Base-by-base conservation (phyloP, 2,888 invertebrate species). In the Drosophila gaucha region DNA sequence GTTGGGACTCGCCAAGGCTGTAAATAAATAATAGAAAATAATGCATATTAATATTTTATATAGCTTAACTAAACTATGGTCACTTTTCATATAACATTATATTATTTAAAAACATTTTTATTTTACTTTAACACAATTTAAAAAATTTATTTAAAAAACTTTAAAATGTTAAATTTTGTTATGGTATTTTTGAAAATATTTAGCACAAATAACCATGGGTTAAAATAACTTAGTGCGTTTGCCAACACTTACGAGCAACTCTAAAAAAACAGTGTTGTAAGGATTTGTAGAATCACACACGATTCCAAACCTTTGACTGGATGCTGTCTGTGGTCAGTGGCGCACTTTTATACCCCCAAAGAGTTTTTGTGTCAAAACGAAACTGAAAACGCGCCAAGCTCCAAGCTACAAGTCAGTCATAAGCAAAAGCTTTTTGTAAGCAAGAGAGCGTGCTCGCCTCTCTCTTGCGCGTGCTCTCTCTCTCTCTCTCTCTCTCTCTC, bases 291-390 rank as follows among this genome's bases (percentile, higher is more conserved):
- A 91, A 91, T 88, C 91, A 89, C 88, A 80, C 70, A 78, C 90
- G 91, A 92, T 91, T 92, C 92, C 91, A 91, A 91, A 91, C 91
- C 91, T 91, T 91, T 91, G 90, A 92, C 92, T 92, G 92, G 92
- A 92, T 92, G 92, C 92, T 92, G 92, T 91, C 90, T 90, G 86
- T 87, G 91, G 89, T 89, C 90, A 90, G 91, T 89, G 89, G 89
- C 89, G 90, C 89, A 91, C 92, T 92, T 92, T 91, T 92, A 92
- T 92, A 92, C 91, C 84, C 89, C 83, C 75, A 85, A 89, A 82
- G 86, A 86, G 89, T 86, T 89, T 89, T 86, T 88, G 85, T 85
- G 87, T 69, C 79, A 82, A 74, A 74, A 82, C 82, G 86, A 88
- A 84, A 89, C 74, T 82, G 73, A 74, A 74, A 78, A 52, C 77